Base-by-base conservation (phyloP, 2,888 invertebrate species). In the Fissipunctia ypsillon region DNA sequence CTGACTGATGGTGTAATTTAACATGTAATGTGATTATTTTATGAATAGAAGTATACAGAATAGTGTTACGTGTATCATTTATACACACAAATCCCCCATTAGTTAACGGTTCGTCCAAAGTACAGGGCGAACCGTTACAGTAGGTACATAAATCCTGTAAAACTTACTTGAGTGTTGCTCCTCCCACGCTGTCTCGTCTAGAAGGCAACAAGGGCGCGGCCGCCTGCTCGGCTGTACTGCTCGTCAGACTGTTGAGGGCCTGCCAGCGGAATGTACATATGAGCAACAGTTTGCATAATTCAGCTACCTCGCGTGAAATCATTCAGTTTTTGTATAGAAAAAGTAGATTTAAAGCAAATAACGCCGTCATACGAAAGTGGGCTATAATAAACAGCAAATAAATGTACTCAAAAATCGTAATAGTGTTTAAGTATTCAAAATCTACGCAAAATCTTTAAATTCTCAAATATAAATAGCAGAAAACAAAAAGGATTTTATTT, bases 181-280 rank as follows among this genome's bases (percentile, higher is more conserved):
- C 96, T 80, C 97, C 93, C 80, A 97, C 94, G 91, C 97, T 97
- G 87, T 97, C 97, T 87, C 97, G 95, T 86, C 97, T 96, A 0
- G 97, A 97, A 52, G 97, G 97, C 94, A 97, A 92, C 7, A 98
- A 92, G 50, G 97, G 97, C 59, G 97, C 97, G 7, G 96, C 89
- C 4, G 95, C 94, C 68, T 95, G 95, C 52, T 95, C 96, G 19
- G 97, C 97, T 52, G 97, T 97, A 82, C 96, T 97, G 78, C 93
- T 96, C 25, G 98, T 97, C 97, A 99, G 97, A 90, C 98, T 98
- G 88, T 97, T 97, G 87, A 99, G 94, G 41, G 98, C 98, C 98
- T 98, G 77, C 25, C 68, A 65, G 50, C 57, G 19, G 38, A 57
- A 74, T 22, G 14, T 6, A 28, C 7, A 57, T 45, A 64, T 75